phyloP scores from a whole-genome alignment of 2,888 invertebrate species.

The Melinaea marsaeus region DNA sequence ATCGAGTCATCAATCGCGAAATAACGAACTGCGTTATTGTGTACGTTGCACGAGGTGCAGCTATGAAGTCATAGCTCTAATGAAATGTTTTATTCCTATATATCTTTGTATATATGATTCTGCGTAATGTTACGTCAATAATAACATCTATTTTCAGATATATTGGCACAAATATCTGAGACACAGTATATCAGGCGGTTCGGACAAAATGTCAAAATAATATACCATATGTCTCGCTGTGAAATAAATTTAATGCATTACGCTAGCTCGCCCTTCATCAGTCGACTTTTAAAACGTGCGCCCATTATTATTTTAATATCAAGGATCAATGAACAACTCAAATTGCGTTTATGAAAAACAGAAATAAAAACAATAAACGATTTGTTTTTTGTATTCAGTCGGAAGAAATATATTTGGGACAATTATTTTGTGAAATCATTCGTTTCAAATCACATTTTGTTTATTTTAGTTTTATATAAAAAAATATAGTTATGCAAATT shows the following conservation, averaged over 20 bases:
- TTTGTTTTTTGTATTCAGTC: not conserved
- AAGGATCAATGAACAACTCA: slow-evolving; percentile 29
- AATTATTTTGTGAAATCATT: slow-evolving; percentile 6
- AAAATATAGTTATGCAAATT: not conserved
- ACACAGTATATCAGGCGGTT: slow-evolving; percentile 51
- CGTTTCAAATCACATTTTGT: slow-evolving; percentile 1
- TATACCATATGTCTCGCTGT: slow-evolving; percentile 39
- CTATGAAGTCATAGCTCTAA: slow-evolving; percentile 45
- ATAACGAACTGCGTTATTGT: slow-evolving; percentile 61
- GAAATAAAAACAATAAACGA: slow-evolving; percentile 7
- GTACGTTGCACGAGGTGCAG: slow-evolving; percentile 46
- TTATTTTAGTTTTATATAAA: slow-evolving; percentile 23
- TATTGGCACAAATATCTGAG: slow-evolving; percentile 57
- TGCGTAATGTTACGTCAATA: slow-evolving; percentile 29
- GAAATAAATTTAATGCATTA: slow-evolving; percentile 24
- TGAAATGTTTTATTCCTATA: slow-evolving; percentile 45
- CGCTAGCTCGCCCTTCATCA: slow-evolving; percentile 40
- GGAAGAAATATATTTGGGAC: slow-evolving; percentile 20
- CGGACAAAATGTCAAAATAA: slow-evolving; percentile 54
- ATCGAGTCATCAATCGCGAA: slow-evolving; percentile 63
- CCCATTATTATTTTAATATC: slow-evolving; percentile 41
- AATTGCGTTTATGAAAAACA: not conserved
- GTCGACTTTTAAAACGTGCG: slow-evolving; percentile 41
- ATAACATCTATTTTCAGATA: slow-evolving; percentile 37
- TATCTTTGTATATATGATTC: slow-evolving; percentile 10